phyloP scores from a whole-genome alignment of 2,888 invertebrate species.

The Gastracanthus pulcherrimus region DNA sequence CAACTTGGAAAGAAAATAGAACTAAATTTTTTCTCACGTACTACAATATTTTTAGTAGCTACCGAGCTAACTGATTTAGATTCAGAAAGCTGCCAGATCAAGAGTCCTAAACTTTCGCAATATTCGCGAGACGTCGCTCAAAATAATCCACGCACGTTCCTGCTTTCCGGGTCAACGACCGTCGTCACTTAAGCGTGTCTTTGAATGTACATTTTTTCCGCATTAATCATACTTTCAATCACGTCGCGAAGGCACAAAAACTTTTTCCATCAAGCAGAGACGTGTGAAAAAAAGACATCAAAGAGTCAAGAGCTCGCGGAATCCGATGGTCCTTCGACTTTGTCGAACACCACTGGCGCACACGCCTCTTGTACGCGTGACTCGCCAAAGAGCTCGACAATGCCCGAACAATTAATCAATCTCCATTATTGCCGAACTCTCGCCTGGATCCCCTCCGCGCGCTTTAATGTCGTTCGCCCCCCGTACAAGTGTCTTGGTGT shows the following conservation, averaged over 20 bases:
- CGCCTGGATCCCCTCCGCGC: no score
- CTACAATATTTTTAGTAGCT: no score
- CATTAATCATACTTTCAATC: background rate
- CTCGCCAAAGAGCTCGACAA: background rate
- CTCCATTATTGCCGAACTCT: constrained; percentile 23
- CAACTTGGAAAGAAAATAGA: no score
- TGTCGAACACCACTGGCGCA: background rate
- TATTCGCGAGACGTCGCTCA: no score
- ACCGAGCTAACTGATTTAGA: no score
- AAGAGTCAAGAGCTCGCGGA: constrained; percentile 3
- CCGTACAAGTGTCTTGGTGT: background rate
- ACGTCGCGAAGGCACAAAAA: background rate
- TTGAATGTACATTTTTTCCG: constrained; percentile 3
- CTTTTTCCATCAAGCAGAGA: background rate
- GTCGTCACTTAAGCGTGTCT: background rate
- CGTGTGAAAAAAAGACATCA: background rate
- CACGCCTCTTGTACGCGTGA: background rate
- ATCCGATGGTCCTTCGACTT: background rate
- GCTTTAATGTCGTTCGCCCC: no score
- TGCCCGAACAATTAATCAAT: constrained; percentile 27
- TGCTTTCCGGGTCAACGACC: background rate
- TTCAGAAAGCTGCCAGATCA: no score
- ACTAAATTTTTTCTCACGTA: no score
- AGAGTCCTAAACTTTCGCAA: no score
- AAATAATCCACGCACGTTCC: no score